Base-by-base conservation (phyloP, 2,113 vertebrate species). In the Chaetodon auriga region DNA sequence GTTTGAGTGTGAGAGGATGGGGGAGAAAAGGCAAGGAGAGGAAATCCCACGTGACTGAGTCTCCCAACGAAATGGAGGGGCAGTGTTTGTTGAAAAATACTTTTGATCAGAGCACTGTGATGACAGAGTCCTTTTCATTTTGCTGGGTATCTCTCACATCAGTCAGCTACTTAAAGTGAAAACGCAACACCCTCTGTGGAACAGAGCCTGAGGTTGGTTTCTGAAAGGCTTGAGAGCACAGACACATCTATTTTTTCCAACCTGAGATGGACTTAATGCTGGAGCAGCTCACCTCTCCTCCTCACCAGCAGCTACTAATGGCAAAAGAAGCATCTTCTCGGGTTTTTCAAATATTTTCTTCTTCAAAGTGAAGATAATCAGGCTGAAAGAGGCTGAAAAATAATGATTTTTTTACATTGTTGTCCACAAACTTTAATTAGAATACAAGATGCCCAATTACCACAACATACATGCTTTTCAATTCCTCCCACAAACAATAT, bases 181-280 rank as follows among this genome's bases (percentile, higher is more conserved):
- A 73, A 64, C 43, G 48, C 75, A 86, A 35, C 64, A 6, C 73
- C 21, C 62, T 25, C 68, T 66, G 38, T 35, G 30, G 1, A 71
- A 63, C 23, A 83, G 53, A 73, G 38, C 60, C 75, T 13, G 51
- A 63, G 53, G 54, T 68, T 61, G 41, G 62, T 77, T 89, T 71
- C 43, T 74, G n/a, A 73, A 77, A 86, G 75, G 68, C 81, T 80
- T 30, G 16, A 86, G 70, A 81, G 73, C 82, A 80, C 53, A 79
- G 41, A 83, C 51, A 73, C 51, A 87, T 68, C 54, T 68, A 21
- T 80, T 75, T 77, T 62, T 49, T 41, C 25, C 60, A 23, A 19
- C 75, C 58, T 62, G 55, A 84, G 75, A 63, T 82, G 77, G 48
- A 54, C 79, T 82, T 69, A 14, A 81, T 83, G 71, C n/a, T 19